These are phyloP conservation scores for Galagoides demidoff DNA, from an alignment of 2,797 vertebrate genomes.

Conservation along the genomic window DNA sequence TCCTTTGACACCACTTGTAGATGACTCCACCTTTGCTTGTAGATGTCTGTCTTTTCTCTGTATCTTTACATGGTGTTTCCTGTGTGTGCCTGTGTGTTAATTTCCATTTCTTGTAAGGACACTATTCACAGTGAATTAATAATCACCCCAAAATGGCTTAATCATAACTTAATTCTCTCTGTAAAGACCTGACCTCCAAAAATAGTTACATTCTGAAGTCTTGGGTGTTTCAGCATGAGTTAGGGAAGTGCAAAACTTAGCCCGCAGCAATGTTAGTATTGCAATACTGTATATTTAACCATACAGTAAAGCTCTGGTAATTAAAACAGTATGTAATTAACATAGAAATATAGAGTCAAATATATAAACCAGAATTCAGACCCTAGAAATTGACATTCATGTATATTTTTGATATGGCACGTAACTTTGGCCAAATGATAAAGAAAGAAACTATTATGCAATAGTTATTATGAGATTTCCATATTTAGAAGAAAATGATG, in stretches of 20 bases:
- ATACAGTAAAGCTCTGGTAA: background rate
- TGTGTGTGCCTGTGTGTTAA: background rate
- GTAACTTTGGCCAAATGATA: conserved; percentile 16
- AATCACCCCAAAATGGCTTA: background rate
- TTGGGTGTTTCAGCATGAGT: background rate
- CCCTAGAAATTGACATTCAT: background rate
- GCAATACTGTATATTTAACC: background rate
- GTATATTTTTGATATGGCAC: background rate
- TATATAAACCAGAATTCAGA: background rate
- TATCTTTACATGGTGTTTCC: background rate
- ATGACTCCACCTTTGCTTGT: background rate
- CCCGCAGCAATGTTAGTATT: background rate
- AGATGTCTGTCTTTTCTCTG: background rate
- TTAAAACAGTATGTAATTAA: background rate
- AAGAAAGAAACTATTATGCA: background rate
- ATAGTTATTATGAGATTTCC: background rate
- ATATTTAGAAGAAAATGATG: background rate
- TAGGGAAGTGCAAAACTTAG: background rate
- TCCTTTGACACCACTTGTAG: background rate
- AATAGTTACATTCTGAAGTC: background rate
- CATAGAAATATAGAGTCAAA: background rate
- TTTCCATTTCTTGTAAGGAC: background rate
- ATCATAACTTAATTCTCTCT: conserved; percentile 1
- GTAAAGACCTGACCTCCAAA: background rate
- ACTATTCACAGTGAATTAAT: background rate